phyloP scores from a whole-genome alignment of 2,113 vertebrate species.

The Aphyosemion australe region DNA sequence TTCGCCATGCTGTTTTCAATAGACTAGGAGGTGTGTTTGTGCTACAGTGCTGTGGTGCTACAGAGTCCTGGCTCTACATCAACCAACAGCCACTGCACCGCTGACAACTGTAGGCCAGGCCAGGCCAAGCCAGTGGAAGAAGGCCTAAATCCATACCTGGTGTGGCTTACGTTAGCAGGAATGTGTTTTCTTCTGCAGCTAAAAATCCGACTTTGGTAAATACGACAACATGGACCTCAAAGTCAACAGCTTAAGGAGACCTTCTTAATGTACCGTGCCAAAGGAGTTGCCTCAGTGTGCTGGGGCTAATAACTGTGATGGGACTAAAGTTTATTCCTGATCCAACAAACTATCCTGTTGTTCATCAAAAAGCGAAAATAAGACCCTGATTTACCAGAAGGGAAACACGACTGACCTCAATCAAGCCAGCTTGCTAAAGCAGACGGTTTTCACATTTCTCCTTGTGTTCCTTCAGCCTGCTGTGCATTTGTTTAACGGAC shows the following conservation, averaged over 20 bases:
- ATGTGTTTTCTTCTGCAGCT: constrained; percentile 63
- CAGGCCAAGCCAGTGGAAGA: constrained; percentile 47
- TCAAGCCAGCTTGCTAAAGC: constrained; percentile 39
- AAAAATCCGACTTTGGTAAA: constrained; percentile 61
- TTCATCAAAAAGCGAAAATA: constrained; percentile 13
- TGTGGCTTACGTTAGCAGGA: constrained; percentile 47
- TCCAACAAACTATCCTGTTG: constrained; percentile 3
- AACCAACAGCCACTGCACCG: constrained; percentile 40
- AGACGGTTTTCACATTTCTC: constrained; percentile 53
- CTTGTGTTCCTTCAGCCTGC: constrained; percentile 59
- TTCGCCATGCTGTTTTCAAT: constrained; percentile 57
- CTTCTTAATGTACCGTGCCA: constrained; percentile 72
- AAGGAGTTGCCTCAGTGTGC: constrained; percentile 59
- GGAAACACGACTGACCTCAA: constrained; percentile 42
- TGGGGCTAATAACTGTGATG: constrained; percentile 39
- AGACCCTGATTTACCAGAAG: constrained; percentile 32
- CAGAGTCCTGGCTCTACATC: constrained; percentile 61
- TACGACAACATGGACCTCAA: constrained; percentile 68
- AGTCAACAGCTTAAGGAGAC: constrained; percentile 60
- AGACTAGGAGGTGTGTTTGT: constrained; percentile 48
- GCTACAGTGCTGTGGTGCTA: constrained; percentile 55
- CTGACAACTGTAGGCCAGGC: constrained; percentile 44
- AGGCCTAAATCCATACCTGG: constrained; percentile 37
- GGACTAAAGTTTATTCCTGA: constrained; percentile 19
- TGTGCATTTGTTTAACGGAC: constrained; percentile 61